These are phyloP conservation scores for Papilio protenor DNA, from an alignment of 2,888 invertebrate genomes.

Conservation along the genomic window DNA sequence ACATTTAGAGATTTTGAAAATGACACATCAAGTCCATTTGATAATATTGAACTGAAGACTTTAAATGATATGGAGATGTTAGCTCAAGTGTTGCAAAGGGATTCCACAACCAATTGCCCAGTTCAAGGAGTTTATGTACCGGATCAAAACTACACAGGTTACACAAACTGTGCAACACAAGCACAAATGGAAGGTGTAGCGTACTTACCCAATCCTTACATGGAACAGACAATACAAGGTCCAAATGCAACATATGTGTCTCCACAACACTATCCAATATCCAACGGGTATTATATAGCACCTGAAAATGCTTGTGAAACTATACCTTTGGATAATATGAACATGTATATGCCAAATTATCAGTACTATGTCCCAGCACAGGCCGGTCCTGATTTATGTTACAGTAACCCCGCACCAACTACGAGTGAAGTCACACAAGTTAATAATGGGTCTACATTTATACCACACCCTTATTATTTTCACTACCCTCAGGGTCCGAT, in stretches of 20 bases:
- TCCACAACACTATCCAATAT: conserved; percentile 67
- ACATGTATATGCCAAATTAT: conserved; percentile 73
- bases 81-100: conserved; percentile 88
- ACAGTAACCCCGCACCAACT: conserved; percentile 60
- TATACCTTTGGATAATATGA: conserved; percentile 62
- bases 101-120: conserved; percentile 63
- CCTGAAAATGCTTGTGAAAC: conserved; percentile 61
- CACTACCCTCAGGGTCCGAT: conserved; percentile 66
- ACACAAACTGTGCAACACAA: conserved; percentile 70
- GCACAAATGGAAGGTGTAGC: conserved; percentile 68
- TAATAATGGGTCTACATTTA: conserved; percentile 64
- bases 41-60: conserved; percentile 95
- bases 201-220: conserved; percentile 73
- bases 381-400: conserved; percentile 63
- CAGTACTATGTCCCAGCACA: conserved; percentile 73
- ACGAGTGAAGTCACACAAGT: conserved; percentile 59
- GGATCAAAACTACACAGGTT: conserved; percentile 61
- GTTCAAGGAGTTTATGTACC: conserved; percentile 57
- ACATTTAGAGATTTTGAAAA: conserved; percentile 93
- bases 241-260: conserved; percentile 68
- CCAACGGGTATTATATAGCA: conserved; percentile 72
- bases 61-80: conserved; percentile 96
- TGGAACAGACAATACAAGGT: conserved; percentile 69
- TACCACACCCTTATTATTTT: conserved; percentile 74
- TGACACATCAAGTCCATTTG: conserved; percentile 96